Evolutionary conservation across 2,888 invertebrate genomes (phyloP).

Genomic region (Plebejus anna): DNA sequence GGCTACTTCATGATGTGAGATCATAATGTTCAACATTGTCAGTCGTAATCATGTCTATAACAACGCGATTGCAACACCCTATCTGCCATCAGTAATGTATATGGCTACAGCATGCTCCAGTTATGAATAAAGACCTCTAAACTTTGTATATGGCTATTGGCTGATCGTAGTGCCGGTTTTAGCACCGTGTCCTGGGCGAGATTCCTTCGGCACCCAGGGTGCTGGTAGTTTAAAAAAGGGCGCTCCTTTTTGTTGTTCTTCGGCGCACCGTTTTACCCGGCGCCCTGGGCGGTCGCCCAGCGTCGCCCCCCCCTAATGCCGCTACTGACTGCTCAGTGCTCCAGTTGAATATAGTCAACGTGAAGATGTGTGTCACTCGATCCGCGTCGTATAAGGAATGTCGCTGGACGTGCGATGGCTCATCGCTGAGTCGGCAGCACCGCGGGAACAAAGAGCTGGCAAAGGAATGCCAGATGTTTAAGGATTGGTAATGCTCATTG

Average conservation of each 20-base stretch:
- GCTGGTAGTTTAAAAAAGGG: no score
- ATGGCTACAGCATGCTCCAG: neutral
- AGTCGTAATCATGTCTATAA: neutral
- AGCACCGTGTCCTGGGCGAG: no score
- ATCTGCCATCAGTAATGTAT: neutral
- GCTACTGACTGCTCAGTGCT: neutral
- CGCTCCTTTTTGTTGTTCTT: no score
- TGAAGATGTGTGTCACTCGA: neutral
- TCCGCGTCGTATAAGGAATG: conserved; percentile 19
- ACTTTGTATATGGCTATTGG: neutral
- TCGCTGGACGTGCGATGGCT: neutral
- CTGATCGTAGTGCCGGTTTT: neutral
- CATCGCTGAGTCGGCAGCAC: neutral
- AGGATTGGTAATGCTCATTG: no score
- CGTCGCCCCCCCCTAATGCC: neutral
- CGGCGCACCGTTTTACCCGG: no score
- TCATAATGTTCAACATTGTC: no score
- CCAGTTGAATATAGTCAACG: neutral
- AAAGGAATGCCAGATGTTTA: neutral
- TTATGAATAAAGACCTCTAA: neutral
- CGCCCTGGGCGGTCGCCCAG: no score
- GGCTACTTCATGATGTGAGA: no score
- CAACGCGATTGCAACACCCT: neutral
- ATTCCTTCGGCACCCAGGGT: no score
- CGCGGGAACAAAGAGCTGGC: conserved; percentile 5